These are phyloP conservation scores for Poecilia picta DNA, from an alignment of 2,797 vertebrate species.

Conservation along the genomic window DNA sequence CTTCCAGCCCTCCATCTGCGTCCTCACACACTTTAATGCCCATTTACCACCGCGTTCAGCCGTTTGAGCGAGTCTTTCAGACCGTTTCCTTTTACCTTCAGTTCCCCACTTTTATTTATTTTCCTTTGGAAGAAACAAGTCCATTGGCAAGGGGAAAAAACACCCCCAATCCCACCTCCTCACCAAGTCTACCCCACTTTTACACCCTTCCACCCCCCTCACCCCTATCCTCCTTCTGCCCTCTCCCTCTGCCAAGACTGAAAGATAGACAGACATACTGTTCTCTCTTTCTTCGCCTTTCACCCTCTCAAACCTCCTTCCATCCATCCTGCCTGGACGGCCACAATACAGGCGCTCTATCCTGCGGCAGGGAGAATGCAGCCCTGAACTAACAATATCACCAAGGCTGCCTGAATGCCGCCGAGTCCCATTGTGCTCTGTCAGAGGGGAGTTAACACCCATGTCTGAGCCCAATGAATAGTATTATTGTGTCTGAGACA, in stretches of 20 bases:
- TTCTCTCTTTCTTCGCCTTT: constrained; percentile 82
- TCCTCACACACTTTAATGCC: constrained; percentile 45
- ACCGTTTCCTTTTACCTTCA: constrained; percentile 55
- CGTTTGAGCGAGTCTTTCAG: constrained; percentile 79
- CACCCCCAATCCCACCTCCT: constrained; percentile 40
- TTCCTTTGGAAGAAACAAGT: constrained; percentile 66
- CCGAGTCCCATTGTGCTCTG: constrained; percentile 87
- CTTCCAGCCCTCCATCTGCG: constrained; percentile 27
- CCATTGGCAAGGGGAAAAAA: constrained; percentile 77
- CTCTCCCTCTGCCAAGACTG: constrained; percentile 72
- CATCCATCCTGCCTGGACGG: constrained; percentile 78
- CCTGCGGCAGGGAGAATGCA: constrained; percentile 79
- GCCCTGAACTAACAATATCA: constrained; percentile 86
- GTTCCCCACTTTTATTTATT: not conserved
- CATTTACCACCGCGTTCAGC: constrained; percentile 62
- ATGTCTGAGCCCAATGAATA: constrained; percentile 87
- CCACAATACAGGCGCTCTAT: constrained; percentile 86
- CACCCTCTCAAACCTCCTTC: constrained; percentile 79
- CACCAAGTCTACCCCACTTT: constrained; percentile 43
- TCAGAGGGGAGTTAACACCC: constrained; percentile 88
- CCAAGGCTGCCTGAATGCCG: constrained; percentile 82
- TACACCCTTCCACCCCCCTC: not conserved
- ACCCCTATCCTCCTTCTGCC: constrained; percentile 48
- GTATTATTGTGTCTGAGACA: constrained; percentile 91
- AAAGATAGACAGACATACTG: constrained; percentile 83